Evolutionary conservation across 2,797 vertebrate species (phyloP).

Genomic region (Hydrocynus forskahlii): DNA sequence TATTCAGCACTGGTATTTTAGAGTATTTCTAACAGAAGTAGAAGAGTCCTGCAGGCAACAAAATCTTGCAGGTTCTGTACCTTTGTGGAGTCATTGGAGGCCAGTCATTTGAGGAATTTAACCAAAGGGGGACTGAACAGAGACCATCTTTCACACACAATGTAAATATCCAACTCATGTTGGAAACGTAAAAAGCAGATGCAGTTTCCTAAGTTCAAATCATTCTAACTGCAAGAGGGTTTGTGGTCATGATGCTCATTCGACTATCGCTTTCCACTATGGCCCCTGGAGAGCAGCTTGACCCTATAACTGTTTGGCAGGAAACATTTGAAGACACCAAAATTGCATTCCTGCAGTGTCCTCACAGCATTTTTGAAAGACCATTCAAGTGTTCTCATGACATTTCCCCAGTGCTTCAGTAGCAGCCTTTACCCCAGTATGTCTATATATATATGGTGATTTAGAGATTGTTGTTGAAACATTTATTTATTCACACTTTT

Average conservation of each 20-base stretch:
- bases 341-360: background rate
- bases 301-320: background rate
- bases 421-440: background rate
- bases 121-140: background rate
- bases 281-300: slow-evolving; percentile 1
- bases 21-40: no score
- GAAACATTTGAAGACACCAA: background rate
- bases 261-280: background rate
- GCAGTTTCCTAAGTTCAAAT: background rate
- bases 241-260: background rate
- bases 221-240: background rate
- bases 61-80: background rate
- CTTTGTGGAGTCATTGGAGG: background rate
- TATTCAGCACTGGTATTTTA: no score
- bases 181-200: no score
- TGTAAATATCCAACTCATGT: background rate
- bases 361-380: background rate
- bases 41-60: no score
- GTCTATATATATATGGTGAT: no score
- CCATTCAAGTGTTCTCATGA: background rate
- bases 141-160: background rate
- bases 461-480: no score
- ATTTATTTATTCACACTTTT: no score
- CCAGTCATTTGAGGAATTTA: background rate
- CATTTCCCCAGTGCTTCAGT: slow-evolving; percentile 6